A percentile compares a stretch with the other conserved stretches of the same genome.
phyloP scores from a whole-genome alignment of 2,888 invertebrate genomes.

The Melieria omissa region DNA sequence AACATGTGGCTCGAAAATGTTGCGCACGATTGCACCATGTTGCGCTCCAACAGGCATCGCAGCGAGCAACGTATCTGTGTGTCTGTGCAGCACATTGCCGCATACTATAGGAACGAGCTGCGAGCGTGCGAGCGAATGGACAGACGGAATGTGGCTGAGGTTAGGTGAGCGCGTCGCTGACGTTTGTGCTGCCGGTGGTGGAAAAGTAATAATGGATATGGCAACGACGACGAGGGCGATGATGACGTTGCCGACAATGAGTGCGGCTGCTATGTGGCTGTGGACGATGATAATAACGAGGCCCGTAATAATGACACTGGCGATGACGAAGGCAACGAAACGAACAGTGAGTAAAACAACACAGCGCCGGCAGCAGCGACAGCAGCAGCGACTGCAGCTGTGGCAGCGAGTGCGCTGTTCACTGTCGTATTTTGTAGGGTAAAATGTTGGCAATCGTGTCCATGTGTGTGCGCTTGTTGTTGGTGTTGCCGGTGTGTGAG shows the following conservation, averaged over 20 bases:
- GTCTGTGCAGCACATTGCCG: background rate
- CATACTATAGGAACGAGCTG: background rate
- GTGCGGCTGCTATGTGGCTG: background rate
- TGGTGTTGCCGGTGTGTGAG: background rate
- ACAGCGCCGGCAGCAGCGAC: background rate
- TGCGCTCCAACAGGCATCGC: too few relatives aligned
- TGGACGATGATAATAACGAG: constrained; percentile 20
- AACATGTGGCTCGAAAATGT: too few relatives aligned
- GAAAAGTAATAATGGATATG: background rate
- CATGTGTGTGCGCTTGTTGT: background rate
- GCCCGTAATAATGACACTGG: background rate
- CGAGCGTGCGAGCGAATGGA: constrained; percentile 8
- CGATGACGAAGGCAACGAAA: constrained; percentile 9
- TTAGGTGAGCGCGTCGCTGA: background rate
- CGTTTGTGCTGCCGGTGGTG: background rate
- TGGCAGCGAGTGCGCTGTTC: too few relatives aligned
- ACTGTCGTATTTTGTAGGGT: background rate
- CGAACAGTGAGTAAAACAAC: constrained; percentile 25
- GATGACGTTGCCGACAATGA: background rate
- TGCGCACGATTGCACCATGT: too few relatives aligned
- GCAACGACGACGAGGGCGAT: background rate
- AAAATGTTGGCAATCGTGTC: background rate
- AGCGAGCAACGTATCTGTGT: background rate
- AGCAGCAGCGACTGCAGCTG: too few relatives aligned
- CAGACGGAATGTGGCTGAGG: background rate